Percentiles rank a stretch among this genome's conserved stretches.
These are phyloP conservation scores for Hypena proboscidalis DNA, from an alignment of 2,888 invertebrate species.

Conservation along the genomic window DNA sequence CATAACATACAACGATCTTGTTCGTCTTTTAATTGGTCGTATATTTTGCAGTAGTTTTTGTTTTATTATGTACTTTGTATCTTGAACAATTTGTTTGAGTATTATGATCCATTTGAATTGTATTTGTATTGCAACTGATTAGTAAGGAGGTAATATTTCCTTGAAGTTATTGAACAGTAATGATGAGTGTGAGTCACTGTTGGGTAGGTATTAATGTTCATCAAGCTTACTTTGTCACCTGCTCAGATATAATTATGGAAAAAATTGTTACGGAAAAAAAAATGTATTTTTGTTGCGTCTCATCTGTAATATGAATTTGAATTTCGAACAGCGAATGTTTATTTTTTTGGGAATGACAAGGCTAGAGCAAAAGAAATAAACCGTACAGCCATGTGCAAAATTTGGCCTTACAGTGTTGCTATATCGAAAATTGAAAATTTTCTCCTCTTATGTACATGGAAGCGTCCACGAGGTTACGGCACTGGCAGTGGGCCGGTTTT, in stretches of 20 bases:
- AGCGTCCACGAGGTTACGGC: slow-evolving; percentile 55
- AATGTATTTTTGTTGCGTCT: too few species aligned
- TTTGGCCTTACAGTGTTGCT: slow-evolving; percentile 22
- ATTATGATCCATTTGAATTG: too few species aligned
- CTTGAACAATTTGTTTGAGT: too few species aligned
- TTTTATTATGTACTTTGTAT: neutral
- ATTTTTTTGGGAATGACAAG: slow-evolving; percentile 17
- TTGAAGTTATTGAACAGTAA: too few species aligned
- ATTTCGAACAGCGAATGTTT: neutral
- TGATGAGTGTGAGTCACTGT: too few species aligned
- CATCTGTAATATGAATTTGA: too few species aligned
- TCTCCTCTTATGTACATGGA: slow-evolving; percentile 44
- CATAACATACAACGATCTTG: slow-evolving; percentile 20
- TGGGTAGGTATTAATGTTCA: too few species aligned
- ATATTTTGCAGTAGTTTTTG: slow-evolving; percentile 27
- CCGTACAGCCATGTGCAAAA: slow-evolving; percentile 26
- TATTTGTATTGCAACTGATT: too few species aligned
- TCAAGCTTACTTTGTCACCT: too few species aligned
- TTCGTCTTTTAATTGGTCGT: slow-evolving; percentile 25
- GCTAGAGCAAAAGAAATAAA: slow-evolving; percentile 19
- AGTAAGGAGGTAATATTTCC: too few species aligned
- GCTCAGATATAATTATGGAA: too few species aligned
- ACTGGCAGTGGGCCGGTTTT: slow-evolving; percentile 69
- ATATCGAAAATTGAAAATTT: slow-evolving; percentile 58
- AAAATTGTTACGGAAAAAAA: too few species aligned